These are phyloP conservation scores for Punctoribates punctum DNA, from an alignment of 2,888 invertebrate genomes.

Conservation along the genomic window DNA sequence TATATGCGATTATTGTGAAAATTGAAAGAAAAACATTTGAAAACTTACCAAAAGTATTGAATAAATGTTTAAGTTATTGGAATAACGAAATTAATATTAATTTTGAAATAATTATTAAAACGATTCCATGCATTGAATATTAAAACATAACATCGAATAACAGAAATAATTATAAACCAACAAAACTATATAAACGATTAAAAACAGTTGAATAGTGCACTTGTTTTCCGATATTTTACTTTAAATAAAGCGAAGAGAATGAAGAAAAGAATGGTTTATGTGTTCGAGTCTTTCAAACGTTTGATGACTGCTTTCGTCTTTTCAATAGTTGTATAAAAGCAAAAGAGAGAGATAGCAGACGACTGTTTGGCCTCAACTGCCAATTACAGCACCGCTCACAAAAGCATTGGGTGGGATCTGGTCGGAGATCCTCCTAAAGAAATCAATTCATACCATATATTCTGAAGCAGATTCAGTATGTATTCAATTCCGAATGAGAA, in stretches of 20 bases:
- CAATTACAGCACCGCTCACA: conserved; percentile 30
- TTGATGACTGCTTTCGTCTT: conserved; percentile 20
- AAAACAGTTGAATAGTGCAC: neutral
- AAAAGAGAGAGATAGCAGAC: neutral
- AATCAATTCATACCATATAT: conserved; percentile 24
- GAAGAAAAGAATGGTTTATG: neutral
- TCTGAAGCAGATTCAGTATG: neutral
- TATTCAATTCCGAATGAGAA: neutral
- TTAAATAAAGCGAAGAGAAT: neutral
- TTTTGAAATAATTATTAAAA: neutral
- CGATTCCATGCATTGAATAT: neutral
- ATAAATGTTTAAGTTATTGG: no score
- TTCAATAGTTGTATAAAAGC: neutral
- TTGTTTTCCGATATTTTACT: neutral
- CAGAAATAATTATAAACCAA: neutral
- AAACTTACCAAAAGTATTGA: neutral
- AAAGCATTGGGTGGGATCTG: conserved; percentile 20
- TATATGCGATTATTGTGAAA: no score
- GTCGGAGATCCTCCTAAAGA: conserved; percentile 17
- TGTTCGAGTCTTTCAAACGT: neutral
- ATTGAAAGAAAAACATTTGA: neutral
- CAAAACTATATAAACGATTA: no score
- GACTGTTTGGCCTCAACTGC: conserved; percentile 21
- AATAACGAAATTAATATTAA: no score
- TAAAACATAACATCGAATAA: neutral